Evolutionary conservation across 35 echinoderm and acorn worm genomes (phyloP).

Genomic region (Apostichopus californicus): DNA sequence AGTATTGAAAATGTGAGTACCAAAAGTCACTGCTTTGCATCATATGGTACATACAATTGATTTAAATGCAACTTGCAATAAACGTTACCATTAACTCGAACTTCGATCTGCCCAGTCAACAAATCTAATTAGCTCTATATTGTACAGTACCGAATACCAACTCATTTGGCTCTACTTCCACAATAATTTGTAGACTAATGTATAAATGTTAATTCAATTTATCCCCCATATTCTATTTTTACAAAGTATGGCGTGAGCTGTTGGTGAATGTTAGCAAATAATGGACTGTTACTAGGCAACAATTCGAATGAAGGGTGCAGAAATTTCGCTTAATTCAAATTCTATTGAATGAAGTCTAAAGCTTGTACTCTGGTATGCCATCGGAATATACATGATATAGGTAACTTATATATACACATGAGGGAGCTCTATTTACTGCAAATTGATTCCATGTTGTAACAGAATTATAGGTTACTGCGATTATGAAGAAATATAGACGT

Average conservation of each 20-base stretch:
- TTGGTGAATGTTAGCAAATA: not conserved
- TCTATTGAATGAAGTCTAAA: not conserved
- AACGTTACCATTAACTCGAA: too few relatives aligned
- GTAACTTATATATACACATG: too few relatives aligned
- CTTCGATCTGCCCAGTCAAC: not conserved
- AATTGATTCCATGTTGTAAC: too few relatives aligned
- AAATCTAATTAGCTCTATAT: not conserved
- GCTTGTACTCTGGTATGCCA: too few relatives aligned
- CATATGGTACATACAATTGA: too few relatives aligned
- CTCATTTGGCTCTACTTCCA: not conserved
- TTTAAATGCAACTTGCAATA: too few relatives aligned
- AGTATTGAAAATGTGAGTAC: too few relatives aligned
- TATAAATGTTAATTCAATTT: not conserved
- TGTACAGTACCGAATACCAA: not conserved
- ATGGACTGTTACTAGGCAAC: not conserved
- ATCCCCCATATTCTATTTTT: not conserved
- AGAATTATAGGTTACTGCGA: too few relatives aligned
- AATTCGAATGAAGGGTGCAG: not conserved
- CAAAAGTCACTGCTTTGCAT: too few relatives aligned
- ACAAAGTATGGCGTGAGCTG: not conserved
- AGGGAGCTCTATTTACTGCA: too few relatives aligned
- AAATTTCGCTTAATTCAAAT: not conserved
- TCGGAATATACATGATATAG: too few relatives aligned
- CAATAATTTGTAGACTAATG: not conserved
- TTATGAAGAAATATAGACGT: too few relatives aligned